Evolutionary conservation across 2,888 invertebrate species (phyloP).

Genomic region (Coelopa pilipes): DNA sequence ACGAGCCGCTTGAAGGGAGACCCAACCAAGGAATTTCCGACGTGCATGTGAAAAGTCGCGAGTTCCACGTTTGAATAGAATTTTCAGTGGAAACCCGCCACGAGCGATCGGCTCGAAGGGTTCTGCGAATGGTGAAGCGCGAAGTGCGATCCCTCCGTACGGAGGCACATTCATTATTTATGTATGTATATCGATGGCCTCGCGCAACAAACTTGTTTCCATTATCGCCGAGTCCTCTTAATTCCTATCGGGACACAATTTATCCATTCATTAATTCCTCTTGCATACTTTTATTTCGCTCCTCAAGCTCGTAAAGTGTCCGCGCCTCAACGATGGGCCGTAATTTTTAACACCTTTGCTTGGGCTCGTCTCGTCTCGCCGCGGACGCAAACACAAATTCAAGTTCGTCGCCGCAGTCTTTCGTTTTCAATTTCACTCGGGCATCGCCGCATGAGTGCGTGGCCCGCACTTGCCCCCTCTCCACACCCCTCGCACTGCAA

Average conservation of each 20-base stretch:
- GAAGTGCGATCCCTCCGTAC: no score
- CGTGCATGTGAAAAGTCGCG: not conserved
- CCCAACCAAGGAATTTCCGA: not conserved
- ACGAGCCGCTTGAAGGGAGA: not conserved
- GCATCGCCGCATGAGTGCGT: no score
- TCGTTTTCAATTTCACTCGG: slow-evolving; percentile 16
- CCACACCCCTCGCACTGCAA: no score
- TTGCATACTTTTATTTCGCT: not conserved
- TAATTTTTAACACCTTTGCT: not conserved
- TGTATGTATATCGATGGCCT: no score
- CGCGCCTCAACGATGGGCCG: no score
- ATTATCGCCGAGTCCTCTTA: no score
- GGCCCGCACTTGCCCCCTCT: no score
- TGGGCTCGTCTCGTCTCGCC: not conserved
- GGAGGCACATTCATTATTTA: no score
- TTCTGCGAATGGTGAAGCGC: no score
- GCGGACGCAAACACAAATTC: not conserved
- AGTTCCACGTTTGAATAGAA: not conserved
- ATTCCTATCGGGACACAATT: not conserved
- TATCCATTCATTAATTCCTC: not conserved
- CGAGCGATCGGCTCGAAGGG: no score
- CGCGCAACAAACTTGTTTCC: no score
- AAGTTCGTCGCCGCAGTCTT: slow-evolving; percentile 22
- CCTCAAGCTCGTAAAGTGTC: no score
- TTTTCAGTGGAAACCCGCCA: not conserved